Conservation (phyloP, 2,797 vertebrate genomes). For the Coendou prehensilis region DNA sequence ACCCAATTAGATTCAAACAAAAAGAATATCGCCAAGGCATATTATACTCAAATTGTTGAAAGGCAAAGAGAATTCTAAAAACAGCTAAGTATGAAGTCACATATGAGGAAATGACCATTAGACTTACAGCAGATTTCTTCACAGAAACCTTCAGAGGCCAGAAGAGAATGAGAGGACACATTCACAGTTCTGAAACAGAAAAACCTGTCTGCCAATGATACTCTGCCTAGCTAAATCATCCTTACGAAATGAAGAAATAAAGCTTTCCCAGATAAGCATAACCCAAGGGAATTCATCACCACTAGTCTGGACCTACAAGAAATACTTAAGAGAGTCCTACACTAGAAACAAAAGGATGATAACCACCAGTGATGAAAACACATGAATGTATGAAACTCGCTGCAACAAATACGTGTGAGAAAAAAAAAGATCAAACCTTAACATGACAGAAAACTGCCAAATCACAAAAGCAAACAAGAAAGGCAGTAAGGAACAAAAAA, state of each 20-base stretch:
- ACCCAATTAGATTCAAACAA: not conserved
- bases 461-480: not conserved
- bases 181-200: not conserved
- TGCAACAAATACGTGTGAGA: too few relatives aligned
- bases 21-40: not conserved
- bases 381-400: not conserved
- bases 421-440: not conserved
- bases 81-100: not conserved
- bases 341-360: not conserved
- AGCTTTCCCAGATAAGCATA: not conserved
- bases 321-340: too few relatives aligned
- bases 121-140: not conserved
- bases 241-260: not conserved
- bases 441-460: not conserved
- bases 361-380: not conserved
- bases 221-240: not conserved
- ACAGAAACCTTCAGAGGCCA: not conserved
- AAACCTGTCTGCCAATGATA: not conserved
- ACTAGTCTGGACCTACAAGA: too few relatives aligned
- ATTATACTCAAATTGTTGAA: not conserved
- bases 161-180: not conserved
- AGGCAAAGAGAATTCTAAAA: not conserved
- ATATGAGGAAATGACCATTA: not conserved
- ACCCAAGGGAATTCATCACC: too few relatives aligned
- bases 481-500: not conserved